Percentiles rank a stretch among this genome's conserved stretches.
These are phyloP conservation scores for Aleiodes sp. DNA, from an alignment of 1,140 invertebrate species.

Conservation along the genomic window DNA sequence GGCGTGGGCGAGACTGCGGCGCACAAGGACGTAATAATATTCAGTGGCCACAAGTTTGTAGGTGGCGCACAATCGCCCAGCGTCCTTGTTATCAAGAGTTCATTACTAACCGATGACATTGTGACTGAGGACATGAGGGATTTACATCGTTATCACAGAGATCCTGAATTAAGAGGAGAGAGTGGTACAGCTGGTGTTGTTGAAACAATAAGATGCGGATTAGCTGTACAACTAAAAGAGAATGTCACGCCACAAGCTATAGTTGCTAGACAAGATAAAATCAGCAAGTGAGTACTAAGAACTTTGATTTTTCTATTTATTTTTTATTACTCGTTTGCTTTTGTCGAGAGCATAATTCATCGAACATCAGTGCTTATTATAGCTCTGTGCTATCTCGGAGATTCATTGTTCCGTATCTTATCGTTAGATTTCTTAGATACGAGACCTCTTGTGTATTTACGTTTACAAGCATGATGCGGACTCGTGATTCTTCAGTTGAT, in stretches of 20 bases:
- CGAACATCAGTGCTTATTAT: not conserved
- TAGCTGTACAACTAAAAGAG: constrained; percentile 88
- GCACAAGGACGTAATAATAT: constrained; percentile 90
- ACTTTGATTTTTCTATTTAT: constrained; percentile 15
- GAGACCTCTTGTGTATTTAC: too few species aligned
- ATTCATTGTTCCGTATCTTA: constrained; percentile 6
- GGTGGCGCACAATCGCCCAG: constrained; percentile 89
- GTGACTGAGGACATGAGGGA: constrained; percentile 60
- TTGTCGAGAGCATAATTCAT: not conserved
- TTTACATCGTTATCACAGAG: constrained; percentile 56
- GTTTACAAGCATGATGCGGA: too few species aligned
- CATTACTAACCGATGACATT: constrained; percentile 64
- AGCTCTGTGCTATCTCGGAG: not conserved
- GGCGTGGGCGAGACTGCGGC: constrained; percentile 75
- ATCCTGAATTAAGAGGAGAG: constrained; percentile 78
- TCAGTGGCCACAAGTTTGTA: constrained; percentile 91
- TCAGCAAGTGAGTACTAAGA: constrained; percentile 71
- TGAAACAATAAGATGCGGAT: constrained; percentile 83
- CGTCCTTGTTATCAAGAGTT: constrained; percentile 68
- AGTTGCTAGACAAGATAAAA: constrained; percentile 77
- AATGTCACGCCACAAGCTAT: constrained; percentile 80
- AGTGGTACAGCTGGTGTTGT: constrained; percentile 86
- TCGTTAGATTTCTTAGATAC: not conserved
- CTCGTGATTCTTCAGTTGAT: too few species aligned
- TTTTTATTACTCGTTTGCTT: not conserved